Evolutionary conservation across 2,113 vertebrate species (phyloP), one percentile per base, ranked within the genome.

Genomic region (Otocyon megalotis): DNA sequence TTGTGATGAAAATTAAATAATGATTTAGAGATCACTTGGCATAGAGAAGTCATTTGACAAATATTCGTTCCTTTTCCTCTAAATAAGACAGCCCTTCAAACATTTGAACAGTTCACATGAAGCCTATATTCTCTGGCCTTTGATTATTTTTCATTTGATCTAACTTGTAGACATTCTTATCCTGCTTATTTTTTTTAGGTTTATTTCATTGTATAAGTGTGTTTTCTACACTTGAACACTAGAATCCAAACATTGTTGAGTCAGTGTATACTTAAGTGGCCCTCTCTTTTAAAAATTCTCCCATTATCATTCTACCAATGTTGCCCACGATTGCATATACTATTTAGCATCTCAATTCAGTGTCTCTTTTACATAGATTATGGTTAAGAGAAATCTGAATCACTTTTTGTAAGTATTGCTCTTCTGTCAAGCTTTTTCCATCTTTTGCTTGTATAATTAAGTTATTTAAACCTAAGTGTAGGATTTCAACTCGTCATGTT

Each of bases 351-450:
- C 53, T 93, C 65, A 82, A 14, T 19, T 76, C 48, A 86, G 1
- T 79, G 50, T 84, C 62, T 91, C 32, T 43, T 69, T 56, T 91
- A 86, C 0, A 4, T 91, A 94, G 62, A 84, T 79, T 80, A 81
- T 72, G 65, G 30, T 85, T 89, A 93, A 82, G 53, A 62, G 82
- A 93, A 82, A 82, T 82, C 24, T 60, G 37, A 95, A 93, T 50
- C 85, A 5, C 48, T 4, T 77, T 96, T 93, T 69, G 9, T 84
- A 88, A 84, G 15, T 83, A 62, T 62, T 84, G 53, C 37, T 89
- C 37, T 88, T 89, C 62, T 79, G 60, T 84, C 20, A 71, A 43
- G 2, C 43, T 62, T 93, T 89, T 69, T 60, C 32, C 32, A 53
- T 67, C 77, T 43, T 92, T 60, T 83, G 89, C 26, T 60, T 62